Conservation (phyloP, 2,113 vertebrate species). For the Globicephala melas region DNA sequence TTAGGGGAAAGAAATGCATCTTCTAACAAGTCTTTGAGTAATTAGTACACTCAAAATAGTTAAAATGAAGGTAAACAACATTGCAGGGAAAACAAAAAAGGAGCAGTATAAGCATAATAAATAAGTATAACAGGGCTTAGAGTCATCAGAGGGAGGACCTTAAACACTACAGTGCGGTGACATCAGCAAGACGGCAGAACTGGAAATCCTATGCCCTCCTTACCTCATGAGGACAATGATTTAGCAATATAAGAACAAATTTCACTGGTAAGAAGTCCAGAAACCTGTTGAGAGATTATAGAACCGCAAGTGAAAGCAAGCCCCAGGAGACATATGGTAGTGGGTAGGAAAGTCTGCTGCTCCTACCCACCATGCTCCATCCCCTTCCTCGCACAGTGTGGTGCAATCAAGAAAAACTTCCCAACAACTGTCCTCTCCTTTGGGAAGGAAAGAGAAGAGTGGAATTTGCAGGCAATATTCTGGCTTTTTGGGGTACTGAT, state of each 20-base stretch:
- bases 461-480: background rate
- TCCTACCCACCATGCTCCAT: background rate
- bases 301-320: background rate
- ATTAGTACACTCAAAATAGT: background rate
- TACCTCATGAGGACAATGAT: background rate
- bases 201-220: background rate
- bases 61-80: constrained; percentile 11
- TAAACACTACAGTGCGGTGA: background rate
- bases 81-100: background rate
- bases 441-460: background rate
- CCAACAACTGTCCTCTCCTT: background rate
- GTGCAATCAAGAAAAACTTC: background rate
- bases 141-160: background rate
- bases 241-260: background rate
- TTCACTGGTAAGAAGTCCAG: background rate
- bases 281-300: background rate
- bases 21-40: background rate
- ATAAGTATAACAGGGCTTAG: background rate
- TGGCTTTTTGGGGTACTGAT: background rate
- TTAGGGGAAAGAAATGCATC: background rate
- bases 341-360: background rate
- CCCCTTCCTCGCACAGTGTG: background rate
- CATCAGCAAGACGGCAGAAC: background rate
- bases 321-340: background rate
- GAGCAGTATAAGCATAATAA: background rate